Conservation (phyloP, 1,140 invertebrate species). For the Pentalonia nigronervosa region DNA sequence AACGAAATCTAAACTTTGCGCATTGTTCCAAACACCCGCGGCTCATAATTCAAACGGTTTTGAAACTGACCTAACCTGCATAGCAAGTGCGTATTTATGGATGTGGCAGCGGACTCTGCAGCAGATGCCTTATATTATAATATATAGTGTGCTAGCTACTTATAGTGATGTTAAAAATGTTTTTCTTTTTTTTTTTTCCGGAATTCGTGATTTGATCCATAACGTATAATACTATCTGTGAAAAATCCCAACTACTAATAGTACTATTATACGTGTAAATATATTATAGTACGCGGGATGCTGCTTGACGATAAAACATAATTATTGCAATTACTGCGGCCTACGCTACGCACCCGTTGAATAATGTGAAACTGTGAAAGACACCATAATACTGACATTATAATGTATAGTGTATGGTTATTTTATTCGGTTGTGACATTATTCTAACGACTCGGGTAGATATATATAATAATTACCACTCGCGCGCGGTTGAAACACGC, state of each 20-base stretch:
- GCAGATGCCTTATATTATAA: too few species aligned
- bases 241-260: neutral
- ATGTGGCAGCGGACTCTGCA: too few species aligned
- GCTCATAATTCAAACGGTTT: neutral
- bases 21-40: neutral
- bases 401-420: neutral
- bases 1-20: neutral
- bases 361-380: neutral
- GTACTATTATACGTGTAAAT: neutral
- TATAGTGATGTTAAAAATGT: neutral
- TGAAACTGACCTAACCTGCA: neutral
- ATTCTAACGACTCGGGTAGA: neutral
- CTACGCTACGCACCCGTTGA: neutral
- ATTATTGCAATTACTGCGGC: neutral
- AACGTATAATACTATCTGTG: neutral
- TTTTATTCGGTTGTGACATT: neutral
- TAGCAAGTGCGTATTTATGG: too few species aligned
- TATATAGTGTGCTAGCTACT: neutral
- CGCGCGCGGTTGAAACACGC: neutral
- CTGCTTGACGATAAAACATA: neutral
- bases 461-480: neutral
- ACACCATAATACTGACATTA: neutral
- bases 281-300: neutral
- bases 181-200: neutral
- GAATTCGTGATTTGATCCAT: neutral